Conservation (phyloP, 2,888 invertebrate species). For the Rhorus exstirpatorius region DNA sequence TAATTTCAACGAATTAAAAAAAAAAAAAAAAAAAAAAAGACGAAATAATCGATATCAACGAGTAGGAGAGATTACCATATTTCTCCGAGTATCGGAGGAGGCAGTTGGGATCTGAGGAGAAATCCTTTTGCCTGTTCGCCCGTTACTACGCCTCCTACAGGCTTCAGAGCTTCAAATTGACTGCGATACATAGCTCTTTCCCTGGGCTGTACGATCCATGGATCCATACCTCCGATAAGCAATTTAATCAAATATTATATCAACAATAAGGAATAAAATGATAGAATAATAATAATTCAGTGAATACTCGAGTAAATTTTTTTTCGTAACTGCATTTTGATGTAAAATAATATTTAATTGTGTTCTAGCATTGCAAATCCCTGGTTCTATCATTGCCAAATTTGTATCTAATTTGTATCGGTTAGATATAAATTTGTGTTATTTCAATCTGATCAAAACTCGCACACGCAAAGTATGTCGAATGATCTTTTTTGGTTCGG, state of each 20-base stretch:
- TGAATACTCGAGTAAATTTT: not conserved
- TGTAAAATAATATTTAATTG: too few relatives aligned
- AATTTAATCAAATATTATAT: not conserved
- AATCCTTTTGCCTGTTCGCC: slow-evolving; percentile 98
- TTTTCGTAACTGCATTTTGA: too few relatives aligned
- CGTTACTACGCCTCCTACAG: slow-evolving; percentile 94
- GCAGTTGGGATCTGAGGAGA: slow-evolving; percentile 96
- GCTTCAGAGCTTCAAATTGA: slow-evolving; percentile 96
- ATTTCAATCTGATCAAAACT: too few relatives aligned
- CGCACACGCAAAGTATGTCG: too few relatives aligned
- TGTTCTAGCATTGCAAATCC: too few relatives aligned
- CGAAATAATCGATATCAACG: not conserved
- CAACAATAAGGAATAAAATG: not conserved
- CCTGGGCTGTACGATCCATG: slow-evolving; percentile 95
- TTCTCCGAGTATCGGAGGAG: slow-evolving; percentile 95
- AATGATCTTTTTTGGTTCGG: too few relatives aligned
- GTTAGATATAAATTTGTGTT: too few relatives aligned
- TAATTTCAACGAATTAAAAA: not conserved
- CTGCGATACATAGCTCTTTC: slow-evolving; percentile 96
- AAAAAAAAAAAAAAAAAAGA: slow-evolving; percentile 5
- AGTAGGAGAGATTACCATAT: slow-evolving; percentile 92
- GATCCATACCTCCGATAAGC: slow-evolving; percentile 88
- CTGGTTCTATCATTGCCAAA: too few relatives aligned
- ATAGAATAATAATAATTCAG: not conserved
- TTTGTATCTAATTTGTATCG: too few relatives aligned